These are phyloP conservation scores for Anser cygnoides DNA, from an alignment of 2,113 vertebrate species.

Conservation along the genomic window DNA sequence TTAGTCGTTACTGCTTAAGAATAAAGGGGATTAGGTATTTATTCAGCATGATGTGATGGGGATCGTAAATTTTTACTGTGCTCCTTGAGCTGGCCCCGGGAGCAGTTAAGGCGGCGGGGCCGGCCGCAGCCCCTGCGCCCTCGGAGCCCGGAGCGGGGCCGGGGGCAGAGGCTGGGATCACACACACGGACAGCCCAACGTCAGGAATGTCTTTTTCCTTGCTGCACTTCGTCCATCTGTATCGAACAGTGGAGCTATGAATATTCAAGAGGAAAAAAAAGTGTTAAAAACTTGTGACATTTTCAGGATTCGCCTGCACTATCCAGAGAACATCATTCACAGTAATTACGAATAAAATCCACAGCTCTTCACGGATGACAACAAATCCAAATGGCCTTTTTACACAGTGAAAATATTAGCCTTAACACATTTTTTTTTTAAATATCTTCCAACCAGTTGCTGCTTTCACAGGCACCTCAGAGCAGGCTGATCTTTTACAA, in stretches of 20 bases:
- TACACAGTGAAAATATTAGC: slow-evolving; percentile 57
- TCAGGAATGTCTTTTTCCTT: background rate
- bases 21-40: background rate
- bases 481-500: background rate
- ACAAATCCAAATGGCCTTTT: slow-evolving; percentile 62
- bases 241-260: background rate
- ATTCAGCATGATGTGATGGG: background rate
- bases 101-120: background rate
- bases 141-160: background rate
- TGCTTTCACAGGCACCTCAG: slow-evolving; percentile 44
- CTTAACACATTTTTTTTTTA: slow-evolving; percentile 20
- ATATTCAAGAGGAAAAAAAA: slow-evolving; percentile 40
- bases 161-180: fast-evolving
- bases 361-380: slow-evolving; percentile 52
- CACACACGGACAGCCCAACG: fast-evolving
- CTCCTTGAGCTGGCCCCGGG: background rate
- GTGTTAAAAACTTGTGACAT: slow-evolving; percentile 53
- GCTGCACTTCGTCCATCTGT: background rate
- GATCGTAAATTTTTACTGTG: background rate
- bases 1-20: background rate
- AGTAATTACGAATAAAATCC: slow-evolving; percentile 42
- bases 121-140: background rate
- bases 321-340: slow-evolving; percentile 48
- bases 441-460: slow-evolving; percentile 42
- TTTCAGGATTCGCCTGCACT: background rate